Conservation (phyloP, 2,797 vertebrate genomes). For the Enteromius argenteus region DNA sequence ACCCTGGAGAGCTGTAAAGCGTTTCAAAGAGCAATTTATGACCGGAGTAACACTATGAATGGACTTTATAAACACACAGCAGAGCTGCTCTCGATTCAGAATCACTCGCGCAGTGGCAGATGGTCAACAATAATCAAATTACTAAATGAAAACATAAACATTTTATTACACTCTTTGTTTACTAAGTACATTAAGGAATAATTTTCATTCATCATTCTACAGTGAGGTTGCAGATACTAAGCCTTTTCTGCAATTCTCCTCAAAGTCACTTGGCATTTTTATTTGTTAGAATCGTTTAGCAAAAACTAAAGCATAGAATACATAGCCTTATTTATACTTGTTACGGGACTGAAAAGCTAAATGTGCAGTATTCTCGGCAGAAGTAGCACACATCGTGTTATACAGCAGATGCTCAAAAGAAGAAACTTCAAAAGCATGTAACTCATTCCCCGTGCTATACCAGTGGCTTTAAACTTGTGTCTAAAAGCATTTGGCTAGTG, state of each 20-base stretch:
- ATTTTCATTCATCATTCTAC: neutral
- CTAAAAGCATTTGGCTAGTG: slow-evolving; percentile 10
- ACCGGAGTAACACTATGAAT: neutral
- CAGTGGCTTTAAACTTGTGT: slow-evolving; percentile 1
- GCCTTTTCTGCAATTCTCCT: neutral
- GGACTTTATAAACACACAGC: slow-evolving; percentile 23
- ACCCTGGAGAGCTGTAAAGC: slow-evolving; percentile 40
- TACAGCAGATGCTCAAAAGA: neutral
- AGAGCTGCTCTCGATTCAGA: slow-evolving; percentile 9
- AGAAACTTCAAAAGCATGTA: slow-evolving; percentile 3
- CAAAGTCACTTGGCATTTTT: neutral
- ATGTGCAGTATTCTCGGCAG: neutral
- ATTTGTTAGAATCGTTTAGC: neutral
- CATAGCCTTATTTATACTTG: too few relatives aligned
- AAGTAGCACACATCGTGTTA: neutral
- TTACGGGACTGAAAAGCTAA: neutral
- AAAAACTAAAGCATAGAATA: neutral
- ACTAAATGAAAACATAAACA: slow-evolving; percentile 3
- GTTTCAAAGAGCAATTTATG: slow-evolving; percentile 38
- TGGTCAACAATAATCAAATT: slow-evolving; percentile 32
- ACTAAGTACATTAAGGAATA: neutral
- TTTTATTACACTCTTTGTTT: slow-evolving; percentile 19
- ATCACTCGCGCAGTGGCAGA: neutral
- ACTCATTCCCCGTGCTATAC: neutral
- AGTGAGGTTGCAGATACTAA: neutral